These are phyloP conservation scores for Nomia melanderi DNA, from an alignment of 1,140 invertebrate species.

Conservation along the genomic window DNA sequence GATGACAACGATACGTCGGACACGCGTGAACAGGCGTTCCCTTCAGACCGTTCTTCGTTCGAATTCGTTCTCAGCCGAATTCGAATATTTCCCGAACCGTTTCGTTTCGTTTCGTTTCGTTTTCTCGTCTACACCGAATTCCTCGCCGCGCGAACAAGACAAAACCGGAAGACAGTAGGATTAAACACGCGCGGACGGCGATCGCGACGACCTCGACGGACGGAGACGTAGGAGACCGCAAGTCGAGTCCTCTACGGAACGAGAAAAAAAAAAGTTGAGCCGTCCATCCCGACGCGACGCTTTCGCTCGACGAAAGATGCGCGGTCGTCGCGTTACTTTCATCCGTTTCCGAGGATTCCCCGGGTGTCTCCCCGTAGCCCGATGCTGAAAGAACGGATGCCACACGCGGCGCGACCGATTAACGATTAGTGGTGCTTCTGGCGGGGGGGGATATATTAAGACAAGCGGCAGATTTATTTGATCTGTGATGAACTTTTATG, in stretches of 20 bases:
- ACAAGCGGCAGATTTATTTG: conserved; percentile 46
- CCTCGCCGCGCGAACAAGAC: conserved; percentile 21
- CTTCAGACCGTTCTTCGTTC: conserved; percentile 10
- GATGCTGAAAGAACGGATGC: too few relatives aligned
- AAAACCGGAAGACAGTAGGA: conserved; percentile 9
- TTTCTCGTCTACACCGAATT: too few relatives aligned
- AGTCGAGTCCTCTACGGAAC: too few relatives aligned
- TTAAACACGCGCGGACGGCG: too few relatives aligned
- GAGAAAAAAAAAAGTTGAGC: conserved; percentile 6
- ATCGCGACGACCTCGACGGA: background rate
- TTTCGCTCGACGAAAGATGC: background rate
- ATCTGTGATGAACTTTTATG: conserved; percentile 40
- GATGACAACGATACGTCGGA: conserved; percentile 24
- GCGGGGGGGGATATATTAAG: conserved; percentile 55
- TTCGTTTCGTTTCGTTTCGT: too few relatives aligned
- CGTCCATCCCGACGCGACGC: background rate
- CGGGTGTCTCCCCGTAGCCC: conserved; percentile 39
- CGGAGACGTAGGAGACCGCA: too few relatives aligned
- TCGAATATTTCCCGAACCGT: too few relatives aligned
- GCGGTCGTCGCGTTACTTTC: too few relatives aligned
- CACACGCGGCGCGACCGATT: too few relatives aligned
- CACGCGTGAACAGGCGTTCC: conserved; percentile 49
- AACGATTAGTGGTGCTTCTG: conserved; percentile 44
- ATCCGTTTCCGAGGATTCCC: conserved; percentile 42
- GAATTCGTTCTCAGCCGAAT: too few relatives aligned